Base-by-base conservation (phyloP, 2,888 invertebrate genomes). In the Drosophila peninsularis region DNA sequence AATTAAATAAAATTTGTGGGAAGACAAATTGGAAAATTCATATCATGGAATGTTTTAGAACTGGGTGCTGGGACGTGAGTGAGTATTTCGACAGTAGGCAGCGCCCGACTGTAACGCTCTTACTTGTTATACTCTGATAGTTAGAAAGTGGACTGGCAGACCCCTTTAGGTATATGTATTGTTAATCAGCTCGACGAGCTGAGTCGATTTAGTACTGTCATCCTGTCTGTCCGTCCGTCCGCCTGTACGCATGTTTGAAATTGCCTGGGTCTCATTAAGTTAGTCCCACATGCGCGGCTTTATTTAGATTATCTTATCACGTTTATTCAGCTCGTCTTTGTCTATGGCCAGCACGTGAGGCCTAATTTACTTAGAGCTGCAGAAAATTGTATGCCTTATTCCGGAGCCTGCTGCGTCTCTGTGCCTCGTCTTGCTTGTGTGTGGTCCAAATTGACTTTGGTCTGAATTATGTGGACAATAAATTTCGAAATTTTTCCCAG, bases 401-500 rank as follows among this genome's bases (percentile, higher is more conserved):
- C 27, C n/a, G 49, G 14, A 56, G 27, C 34, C 55, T 24, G 55
- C 55, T 67, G 66, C 13, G 41, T 14, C 17, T 17, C 14, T 17
- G 19, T 21, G 39, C 14, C 44, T 54, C 24, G 17, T 30, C 17
- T 53, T 53, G 27, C 19, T 39, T 39, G 42, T 21, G 36, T 62
- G 62, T 47, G 36, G 17, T 13, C 11, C 64, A 50, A 74, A 74
- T 66, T 74, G 63, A 74, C 74, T 70, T 78, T 57, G 14, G 24
- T 36, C 39, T 70, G 58, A 78, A 66, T 78, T 60, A 78, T 80
- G 65, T 72, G 37, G 62, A 66, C 64, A 68, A 78, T 78, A 63
- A 75, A 78, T 69, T 65, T 50, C 17, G 13, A 30, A 49, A 34
- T 44, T 53, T 61, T 13, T 17, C 7, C 13, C 42, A 14, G 42